These are phyloP conservation scores for Poecilia gillii DNA, from an alignment of 2,797 vertebrate species.

Conservation along the genomic window DNA sequence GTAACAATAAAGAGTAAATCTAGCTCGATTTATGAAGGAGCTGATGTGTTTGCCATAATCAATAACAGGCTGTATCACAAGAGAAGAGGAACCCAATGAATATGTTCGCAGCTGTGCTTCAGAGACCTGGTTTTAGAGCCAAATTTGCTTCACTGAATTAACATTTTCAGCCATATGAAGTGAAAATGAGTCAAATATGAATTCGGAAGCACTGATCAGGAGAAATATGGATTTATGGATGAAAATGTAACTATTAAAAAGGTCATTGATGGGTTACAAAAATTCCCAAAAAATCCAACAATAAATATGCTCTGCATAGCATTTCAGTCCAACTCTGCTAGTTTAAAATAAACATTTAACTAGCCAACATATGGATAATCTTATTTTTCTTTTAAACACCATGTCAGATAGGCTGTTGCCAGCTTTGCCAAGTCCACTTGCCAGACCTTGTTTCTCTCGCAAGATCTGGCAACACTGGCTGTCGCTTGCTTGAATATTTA, in stretches of 20 bases:
- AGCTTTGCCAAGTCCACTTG: too few species aligned
- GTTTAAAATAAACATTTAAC: not conserved
- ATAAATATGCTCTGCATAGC: not conserved
- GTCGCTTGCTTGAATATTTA: not conserved
- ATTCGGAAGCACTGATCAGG: not conserved
- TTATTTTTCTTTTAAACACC: not conserved
- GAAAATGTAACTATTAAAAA: not conserved
- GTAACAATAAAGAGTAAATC: slow-evolving; percentile 45
- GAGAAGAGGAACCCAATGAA: not conserved
- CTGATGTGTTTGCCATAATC: slow-evolving; percentile 27
- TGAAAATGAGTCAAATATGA: not conserved
- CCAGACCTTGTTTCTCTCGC: too few species aligned
- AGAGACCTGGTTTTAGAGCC: not conserved
- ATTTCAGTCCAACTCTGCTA: not conserved
- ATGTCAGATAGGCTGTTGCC: not conserved
- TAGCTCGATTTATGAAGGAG: slow-evolving; percentile 12
- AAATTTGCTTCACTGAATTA: not conserved
- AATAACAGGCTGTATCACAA: slow-evolving; percentile 17
- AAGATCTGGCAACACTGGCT: not conserved
- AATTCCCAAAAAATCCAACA: not conserved
- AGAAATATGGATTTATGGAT: not conserved
- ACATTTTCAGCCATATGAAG: not conserved
- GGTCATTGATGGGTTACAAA: not conserved
- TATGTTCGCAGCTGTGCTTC: not conserved
- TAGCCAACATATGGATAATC: not conserved